phyloP scores from a whole-genome alignment of 2,113 vertebrate species.

The Felis chaus region DNA sequence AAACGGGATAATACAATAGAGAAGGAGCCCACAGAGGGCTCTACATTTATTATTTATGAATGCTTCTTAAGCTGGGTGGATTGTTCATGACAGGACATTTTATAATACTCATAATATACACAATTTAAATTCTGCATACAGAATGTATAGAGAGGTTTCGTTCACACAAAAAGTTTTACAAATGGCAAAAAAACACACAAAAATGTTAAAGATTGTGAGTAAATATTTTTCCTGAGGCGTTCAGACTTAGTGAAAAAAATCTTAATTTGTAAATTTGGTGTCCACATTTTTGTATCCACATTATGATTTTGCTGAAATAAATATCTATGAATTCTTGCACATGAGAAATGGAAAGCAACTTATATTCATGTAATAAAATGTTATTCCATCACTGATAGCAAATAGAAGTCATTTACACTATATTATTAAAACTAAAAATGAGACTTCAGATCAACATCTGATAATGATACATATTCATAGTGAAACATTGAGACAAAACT shows the following conservation, averaged over 20 bases:
- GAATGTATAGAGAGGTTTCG: background rate
- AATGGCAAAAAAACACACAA: background rate
- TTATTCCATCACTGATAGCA: background rate
- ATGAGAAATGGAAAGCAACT: background rate
- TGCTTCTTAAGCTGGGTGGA: background rate
- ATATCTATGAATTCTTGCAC: background rate
- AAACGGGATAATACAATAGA: background rate
- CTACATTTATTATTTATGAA: background rate
- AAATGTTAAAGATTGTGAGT: background rate
- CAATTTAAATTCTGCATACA: background rate
- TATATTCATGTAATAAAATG: background rate
- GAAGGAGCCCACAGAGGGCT: background rate
- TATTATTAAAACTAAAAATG: background rate
- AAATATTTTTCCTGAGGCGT: background rate
- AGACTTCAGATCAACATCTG: background rate
- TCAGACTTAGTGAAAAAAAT: background rate
- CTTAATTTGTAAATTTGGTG: background rate
- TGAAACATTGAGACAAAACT: background rate
- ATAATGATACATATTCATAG: background rate
- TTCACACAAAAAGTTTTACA: background rate
- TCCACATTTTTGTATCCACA: background rate
- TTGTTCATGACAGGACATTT: background rate
- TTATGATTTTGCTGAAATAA: background rate
- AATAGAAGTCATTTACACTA: background rate
- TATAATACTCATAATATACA: background rate